Evolutionary conservation across 2,888 invertebrate species (phyloP), one percentile per base, ranked within the genome.

Genomic region (Oeneis ivallda): DNA sequence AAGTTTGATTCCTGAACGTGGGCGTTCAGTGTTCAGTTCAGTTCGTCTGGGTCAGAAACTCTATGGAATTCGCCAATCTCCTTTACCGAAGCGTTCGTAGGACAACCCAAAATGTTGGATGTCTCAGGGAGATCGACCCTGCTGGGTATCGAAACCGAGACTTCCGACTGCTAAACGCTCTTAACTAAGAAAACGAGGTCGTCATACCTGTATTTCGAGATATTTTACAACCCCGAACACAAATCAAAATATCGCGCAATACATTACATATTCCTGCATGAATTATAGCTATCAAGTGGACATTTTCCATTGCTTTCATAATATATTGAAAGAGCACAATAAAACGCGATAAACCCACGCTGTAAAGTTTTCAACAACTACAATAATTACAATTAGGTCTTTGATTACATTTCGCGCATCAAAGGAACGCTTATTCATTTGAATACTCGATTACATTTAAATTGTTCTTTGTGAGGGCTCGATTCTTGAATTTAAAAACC

Each of bases 341-440:
- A 60, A 37, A 59, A 66, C n/a, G 26, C 15, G 41, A 58, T 66
- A 66, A 66, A 53, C 34, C 50, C 50, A 56, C 45, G 45, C 53
- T 39, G 57, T 62, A 57, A 57, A 62, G 17, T 60, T 64, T 61
- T 60, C 32, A 57, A 56, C 39, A 41, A 54, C 15, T 61, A n/a
- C n/a, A n/a, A n/a, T n/a, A n/a, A n/a, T 54, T 39, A n/a, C n/a
- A 62, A 66, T 34, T 15, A 52, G 45, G 52, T 60, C 37, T 59
- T 60, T 67, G 43, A 64, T 64, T 64, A 56, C 56, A 61, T 61
- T 64, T 57, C 37, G 60, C 52, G 59, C 64, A 43, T 67, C 64
- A 66, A 66, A 63, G 62, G 59, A 53, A 60, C 39, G n/a, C 43
- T 49, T 53, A 49, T 11, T 41, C 53, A 65, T 60, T 61, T 54